phyloP scores from a whole-genome alignment of 2,113 vertebrate species.

The Phylloscopus trochiloides region DNA sequence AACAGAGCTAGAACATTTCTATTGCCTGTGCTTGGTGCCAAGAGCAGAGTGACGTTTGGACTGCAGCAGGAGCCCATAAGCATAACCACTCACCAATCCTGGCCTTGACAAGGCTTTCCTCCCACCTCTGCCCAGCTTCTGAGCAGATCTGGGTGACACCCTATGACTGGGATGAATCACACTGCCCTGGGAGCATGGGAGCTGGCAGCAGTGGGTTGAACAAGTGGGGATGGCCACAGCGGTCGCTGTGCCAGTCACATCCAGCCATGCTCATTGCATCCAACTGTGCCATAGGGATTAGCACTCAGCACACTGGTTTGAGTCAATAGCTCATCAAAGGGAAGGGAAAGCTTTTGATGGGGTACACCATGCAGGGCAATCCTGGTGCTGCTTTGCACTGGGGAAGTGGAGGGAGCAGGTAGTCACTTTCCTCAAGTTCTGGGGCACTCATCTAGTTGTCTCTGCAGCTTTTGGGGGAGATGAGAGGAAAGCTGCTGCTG shows the following conservation, averaged over 20 bases:
- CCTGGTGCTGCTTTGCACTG: accelerated
- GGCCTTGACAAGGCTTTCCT: background rate
- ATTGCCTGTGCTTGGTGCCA: background rate
- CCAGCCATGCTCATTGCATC: background rate
- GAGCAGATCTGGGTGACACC: background rate
- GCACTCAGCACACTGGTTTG: background rate
- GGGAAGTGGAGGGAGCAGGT: background rate
- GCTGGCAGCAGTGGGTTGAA: background rate
- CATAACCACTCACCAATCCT: accelerated
- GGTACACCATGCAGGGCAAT: background rate
- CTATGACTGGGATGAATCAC: background rate
- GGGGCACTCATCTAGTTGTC: background rate
- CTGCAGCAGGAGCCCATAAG: background rate
- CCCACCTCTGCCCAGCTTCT: background rate
- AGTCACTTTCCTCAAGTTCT: accelerated
- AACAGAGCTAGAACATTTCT: background rate
- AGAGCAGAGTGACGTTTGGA: background rate
- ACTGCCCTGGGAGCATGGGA: background rate
- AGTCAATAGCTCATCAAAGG: background rate
- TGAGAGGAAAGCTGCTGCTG: background rate
- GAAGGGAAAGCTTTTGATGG: background rate
- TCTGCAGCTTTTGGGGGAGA: background rate
- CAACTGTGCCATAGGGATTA: background rate
- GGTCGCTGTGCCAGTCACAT: accelerated
- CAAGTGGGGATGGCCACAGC: background rate